Percentiles rank a stretch among this genome's conserved stretches.
phyloP scores from a whole-genome alignment of 2,113 vertebrate genomes.

The Ascaphus truei region DNA sequence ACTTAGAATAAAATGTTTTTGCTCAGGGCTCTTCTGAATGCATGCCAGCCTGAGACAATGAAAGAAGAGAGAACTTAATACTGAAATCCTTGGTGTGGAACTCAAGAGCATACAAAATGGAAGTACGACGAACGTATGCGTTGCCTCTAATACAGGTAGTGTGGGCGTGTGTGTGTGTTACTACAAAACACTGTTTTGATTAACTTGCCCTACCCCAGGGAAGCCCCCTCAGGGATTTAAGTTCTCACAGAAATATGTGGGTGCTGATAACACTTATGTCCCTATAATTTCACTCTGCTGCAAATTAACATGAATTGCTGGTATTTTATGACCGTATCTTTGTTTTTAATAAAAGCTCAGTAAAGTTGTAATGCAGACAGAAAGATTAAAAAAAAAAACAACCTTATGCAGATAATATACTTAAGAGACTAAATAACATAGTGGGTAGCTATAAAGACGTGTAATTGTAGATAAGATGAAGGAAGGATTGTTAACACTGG shows the following conservation, averaged over 20 bases:
- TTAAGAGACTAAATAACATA: background rate
- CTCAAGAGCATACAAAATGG: background rate
- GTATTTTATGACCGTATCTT: too few species aligned
- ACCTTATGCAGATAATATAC: background rate
- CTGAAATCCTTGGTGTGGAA: constrained; percentile 5
- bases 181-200: constrained; percentile 16
- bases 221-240: constrained; percentile 19
- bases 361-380: too few species aligned
- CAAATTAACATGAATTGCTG: too few species aligned
- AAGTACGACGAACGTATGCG: background rate
- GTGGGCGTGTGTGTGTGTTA: background rate
- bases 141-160: constrained; percentile 14
- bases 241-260: background rate
- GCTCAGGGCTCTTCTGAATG: constrained; percentile 32
- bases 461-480: background rate
- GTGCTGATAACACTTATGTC: too few species aligned
- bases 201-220: constrained; percentile 27
- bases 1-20: constrained; percentile 35
- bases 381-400: too few species aligned
- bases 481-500: background rate
- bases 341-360: too few species aligned
- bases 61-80: constrained; percentile 26
- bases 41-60: constrained; percentile 29
- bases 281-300: too few species aligned
- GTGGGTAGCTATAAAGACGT: background rate